phyloP scores from a whole-genome alignment of 2,113 vertebrate genomes.

The Lota lota region DNA sequence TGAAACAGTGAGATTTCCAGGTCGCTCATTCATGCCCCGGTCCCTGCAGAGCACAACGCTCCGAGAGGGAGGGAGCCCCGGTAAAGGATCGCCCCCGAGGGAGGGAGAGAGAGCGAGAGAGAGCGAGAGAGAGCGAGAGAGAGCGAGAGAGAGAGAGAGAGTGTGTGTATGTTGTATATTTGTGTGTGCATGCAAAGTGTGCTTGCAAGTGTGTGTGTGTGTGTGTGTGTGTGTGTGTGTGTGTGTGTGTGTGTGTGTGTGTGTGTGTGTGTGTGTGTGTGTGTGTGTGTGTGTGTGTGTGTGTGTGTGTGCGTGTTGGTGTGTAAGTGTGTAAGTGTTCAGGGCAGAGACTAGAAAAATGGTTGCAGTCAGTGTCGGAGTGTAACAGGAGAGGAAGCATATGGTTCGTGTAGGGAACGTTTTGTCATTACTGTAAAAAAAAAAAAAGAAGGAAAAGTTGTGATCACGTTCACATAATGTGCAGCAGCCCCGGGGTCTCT shows the following conservation, averaged over 20 bases:
- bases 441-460: not conserved
- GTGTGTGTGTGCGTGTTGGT: not conserved
- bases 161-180: too few species aligned
- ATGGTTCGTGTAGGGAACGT: slow-evolving; percentile 20
- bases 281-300: slow-evolving; percentile 24
- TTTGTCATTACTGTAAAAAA: too few species aligned
- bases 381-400: slow-evolving; percentile 19
- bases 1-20: slow-evolving; percentile 72
- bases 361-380: slow-evolving; percentile 14
- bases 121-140: not conserved
- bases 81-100: slow-evolving; percentile 66
- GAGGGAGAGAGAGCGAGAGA: slow-evolving; percentile 24
- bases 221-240: not conserved
- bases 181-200: too few species aligned
- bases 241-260: not conserved
- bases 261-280: slow-evolving; percentile 16
- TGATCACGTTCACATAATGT: slow-evolving; percentile 14
- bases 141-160: too few species aligned
- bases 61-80: slow-evolving; percentile 58
- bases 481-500: not conserved
- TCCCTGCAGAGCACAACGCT: slow-evolving; percentile 60
- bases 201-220: not conserved
- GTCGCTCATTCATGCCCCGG: slow-evolving; percentile 64
- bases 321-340: not conserved
- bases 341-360: slow-evolving; percentile 9